Conservation (phyloP, 2,888 invertebrate species). For the Cryptus armator region DNA sequence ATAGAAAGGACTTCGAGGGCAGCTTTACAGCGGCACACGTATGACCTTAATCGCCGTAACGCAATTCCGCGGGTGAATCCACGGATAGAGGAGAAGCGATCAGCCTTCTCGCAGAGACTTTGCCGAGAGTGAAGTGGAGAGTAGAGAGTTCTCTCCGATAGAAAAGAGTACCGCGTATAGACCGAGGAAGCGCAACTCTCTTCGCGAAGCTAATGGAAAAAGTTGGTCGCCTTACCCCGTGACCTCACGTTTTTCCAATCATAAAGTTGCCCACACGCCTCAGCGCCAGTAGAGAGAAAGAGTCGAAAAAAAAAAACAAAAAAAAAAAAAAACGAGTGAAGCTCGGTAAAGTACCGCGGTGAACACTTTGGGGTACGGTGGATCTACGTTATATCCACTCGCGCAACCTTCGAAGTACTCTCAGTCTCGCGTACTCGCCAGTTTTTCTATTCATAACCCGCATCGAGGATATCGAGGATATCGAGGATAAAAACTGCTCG, state of each 20-base stretch:
- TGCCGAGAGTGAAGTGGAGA: constrained; percentile 9
- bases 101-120: constrained; percentile 1
- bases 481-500: constrained; percentile 17
- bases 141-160: constrained; percentile 12
- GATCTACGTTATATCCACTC: constrained; percentile 24
- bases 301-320: background rate
- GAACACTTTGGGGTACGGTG: constrained; percentile 43
- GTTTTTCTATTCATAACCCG: constrained; percentile 64
- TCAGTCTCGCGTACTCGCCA: background rate
- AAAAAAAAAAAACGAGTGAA: constrained; percentile 25
- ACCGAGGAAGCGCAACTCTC: constrained; percentile 56
- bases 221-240: constrained; percentile 68
- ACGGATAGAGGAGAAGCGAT: constrained; percentile 20
- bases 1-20: constrained; percentile 13
- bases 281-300: constrained; percentile 20
- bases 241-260: constrained; percentile 75
- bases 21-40: constrained; percentile 52
- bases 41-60: constrained; percentile 66
- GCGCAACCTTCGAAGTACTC: constrained; percentile 5
- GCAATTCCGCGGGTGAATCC: constrained; percentile 59
- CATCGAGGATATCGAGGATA: constrained; percentile 45
- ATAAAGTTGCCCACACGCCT: constrained; percentile 71
- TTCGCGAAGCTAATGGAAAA: constrained; percentile 67
- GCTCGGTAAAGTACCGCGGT: constrained; percentile 28
- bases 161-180: constrained; percentile 7